Evolutionary conservation across 2,888 invertebrate species (phyloP), one percentile per base, ranked within the genome.

Genomic region (Dryobotodes eremita): DNA sequence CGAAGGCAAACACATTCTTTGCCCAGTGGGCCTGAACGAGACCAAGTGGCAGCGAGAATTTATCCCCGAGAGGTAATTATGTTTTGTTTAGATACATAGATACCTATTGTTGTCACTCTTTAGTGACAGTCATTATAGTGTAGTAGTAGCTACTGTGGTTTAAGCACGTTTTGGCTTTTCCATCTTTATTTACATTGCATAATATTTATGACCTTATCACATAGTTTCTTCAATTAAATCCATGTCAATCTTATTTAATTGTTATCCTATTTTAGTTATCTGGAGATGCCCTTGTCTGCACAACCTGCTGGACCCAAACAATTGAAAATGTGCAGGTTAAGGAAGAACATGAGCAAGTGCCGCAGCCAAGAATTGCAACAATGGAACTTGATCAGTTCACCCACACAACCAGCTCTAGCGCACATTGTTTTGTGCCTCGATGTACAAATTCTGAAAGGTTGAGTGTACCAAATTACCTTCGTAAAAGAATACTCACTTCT

Each of bases 1-100:
- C n/a, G 57, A n/a, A n/a, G n/a, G 57, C 57, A n/a, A n/a, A n/a
- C n/a, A n/a, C 57, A 57, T 57, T n/a, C 11, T 57, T 57, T 57
- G 23, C 57, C 23, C 57, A 57, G 57, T 57, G n/a, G 57, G 57
- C 57, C 57, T n/a, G 57, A 57, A 57, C n/a, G 57, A 57, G 57
- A 57, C 0, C n/a, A 57, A 57, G 57, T 57, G n/a, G 57, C 57
- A 55, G 55, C 23, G 11, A 55, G 23, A 55, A 55, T 55, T 55
- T 55, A 20, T 55, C 23, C 53, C 23, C 53, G 23, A 4, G 53
- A 55, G 5, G 53, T 55, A 55, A 55, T 23, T 55, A 23, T 23
- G 53, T 55, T 55, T 23, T 55, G 23, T 53, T 53, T 23, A 8
- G 5, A n/a, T n/a, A n/a, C n/a, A n/a, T n/a, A 53, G 10, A 23